A percentile compares a stretch with the other conserved stretches of the same genome.
Evolutionary conservation across 2,888 invertebrate species (phyloP).

Genomic region (Andrena chrysosceles): DNA sequence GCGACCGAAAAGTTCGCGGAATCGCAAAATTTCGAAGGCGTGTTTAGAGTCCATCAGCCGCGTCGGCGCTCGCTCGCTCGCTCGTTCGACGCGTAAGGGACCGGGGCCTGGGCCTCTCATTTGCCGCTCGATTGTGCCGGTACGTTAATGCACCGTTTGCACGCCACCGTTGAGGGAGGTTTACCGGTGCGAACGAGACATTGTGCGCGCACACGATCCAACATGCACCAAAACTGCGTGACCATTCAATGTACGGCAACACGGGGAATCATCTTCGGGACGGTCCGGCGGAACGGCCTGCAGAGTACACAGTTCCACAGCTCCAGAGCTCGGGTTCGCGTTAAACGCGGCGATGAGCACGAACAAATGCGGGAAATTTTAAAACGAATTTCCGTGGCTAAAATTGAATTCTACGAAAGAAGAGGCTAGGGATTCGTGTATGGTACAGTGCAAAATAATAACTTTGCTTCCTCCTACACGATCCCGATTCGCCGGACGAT

Average conservation of each 20-base stretch:
- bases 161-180: constrained; percentile 74
- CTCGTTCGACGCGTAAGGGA: constrained; percentile 77
- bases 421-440: too few species aligned
- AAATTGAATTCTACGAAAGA: too few species aligned
- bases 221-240: constrained; percentile 54
- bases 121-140: constrained; percentile 82
- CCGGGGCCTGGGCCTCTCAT: constrained; percentile 77
- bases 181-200: constrained; percentile 80
- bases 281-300: neutral
- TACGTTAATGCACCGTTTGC: constrained; percentile 63
- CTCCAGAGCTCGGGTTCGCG: neutral
- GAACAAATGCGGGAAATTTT: neutral
- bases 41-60: constrained; percentile 81
- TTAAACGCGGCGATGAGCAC: neutral
- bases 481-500: neutral
- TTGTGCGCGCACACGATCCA: constrained; percentile 63
- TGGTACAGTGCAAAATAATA: too few species aligned
- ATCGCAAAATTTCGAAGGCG: constrained; percentile 81
- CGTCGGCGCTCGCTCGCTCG: constrained; percentile 75
- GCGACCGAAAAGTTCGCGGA: constrained; percentile 77
- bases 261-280: constrained; percentile 11
- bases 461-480: too few species aligned
- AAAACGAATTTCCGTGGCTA: neutral
- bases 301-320: too few species aligned
- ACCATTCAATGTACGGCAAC: constrained; percentile 32